These are phyloP conservation scores for Aphidius colemani DNA, from an alignment of 2,888 invertebrate genomes.

Conservation along the genomic window DNA sequence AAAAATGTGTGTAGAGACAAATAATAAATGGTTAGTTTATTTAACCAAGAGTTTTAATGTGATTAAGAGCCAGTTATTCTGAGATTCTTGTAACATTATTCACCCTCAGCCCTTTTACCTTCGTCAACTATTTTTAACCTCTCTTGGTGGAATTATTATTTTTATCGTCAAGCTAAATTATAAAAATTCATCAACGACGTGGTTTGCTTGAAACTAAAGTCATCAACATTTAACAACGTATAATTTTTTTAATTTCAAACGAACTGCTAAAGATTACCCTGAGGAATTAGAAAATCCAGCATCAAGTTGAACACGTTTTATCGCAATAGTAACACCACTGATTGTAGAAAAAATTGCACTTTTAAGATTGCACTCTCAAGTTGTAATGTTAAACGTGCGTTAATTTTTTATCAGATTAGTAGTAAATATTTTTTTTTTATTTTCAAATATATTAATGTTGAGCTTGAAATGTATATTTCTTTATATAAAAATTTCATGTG, in stretches of 20 bases:
- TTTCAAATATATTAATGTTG: too few relatives aligned
- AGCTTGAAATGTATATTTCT: too few relatives aligned
- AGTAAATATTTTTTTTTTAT: too few relatives aligned
- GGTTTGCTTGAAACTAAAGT: background rate
- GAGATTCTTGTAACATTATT: background rate
- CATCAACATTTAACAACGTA: conserved; percentile 2
- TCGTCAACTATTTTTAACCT: too few relatives aligned
- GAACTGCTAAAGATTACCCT: background rate
- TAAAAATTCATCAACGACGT: background rate
- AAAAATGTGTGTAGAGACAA: background rate
- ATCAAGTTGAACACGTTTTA: background rate
- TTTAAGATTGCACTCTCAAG: background rate
- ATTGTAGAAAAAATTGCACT: background rate
- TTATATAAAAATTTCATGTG: conserved; percentile 27
- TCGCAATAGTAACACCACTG: background rate
- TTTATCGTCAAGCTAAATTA: background rate
- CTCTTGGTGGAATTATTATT: too few relatives aligned
- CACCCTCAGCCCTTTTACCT: too few relatives aligned
- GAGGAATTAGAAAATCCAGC: background rate
- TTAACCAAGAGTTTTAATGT: background rate
- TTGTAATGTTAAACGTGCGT: background rate
- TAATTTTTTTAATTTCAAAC: background rate
- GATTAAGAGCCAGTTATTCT: background rate
- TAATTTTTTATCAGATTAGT: background rate
- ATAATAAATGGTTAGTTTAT: background rate